A percentile compares a stretch with the other conserved stretches of the same genome.
Evolutionary conservation across 1,140 invertebrate species (phyloP).

Genomic region (Drosophila hydei): DNA sequence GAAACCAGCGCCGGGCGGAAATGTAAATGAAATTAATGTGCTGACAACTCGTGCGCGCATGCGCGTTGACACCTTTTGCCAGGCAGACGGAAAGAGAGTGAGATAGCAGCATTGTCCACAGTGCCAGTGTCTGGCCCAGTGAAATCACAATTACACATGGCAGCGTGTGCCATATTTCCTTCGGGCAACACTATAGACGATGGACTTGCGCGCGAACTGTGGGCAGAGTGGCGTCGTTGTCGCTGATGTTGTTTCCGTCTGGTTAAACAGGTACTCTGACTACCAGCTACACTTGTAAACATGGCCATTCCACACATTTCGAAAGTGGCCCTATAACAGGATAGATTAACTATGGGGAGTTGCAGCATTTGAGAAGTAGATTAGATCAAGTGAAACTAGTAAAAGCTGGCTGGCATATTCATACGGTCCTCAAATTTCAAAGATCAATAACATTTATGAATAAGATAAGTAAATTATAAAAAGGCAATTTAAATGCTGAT

Average conservation of each 20-base stretch:
- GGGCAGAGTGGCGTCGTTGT: conserved; percentile 32
- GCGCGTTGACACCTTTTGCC: conserved; percentile 75
- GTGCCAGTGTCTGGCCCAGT: conserved; percentile 47
- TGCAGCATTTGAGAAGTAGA: background rate
- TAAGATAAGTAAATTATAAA: too few species aligned
- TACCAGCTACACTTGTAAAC: conserved; percentile 77
- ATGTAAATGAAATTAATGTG: conserved; percentile 84
- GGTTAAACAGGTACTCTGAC: conserved; percentile 78
- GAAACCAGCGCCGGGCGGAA: conserved; percentile 79
- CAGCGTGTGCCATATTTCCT: conserved; percentile 79
- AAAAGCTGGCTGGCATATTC: too few species aligned
- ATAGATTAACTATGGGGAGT: background rate
- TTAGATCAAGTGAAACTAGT: background rate
- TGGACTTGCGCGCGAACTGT: conserved; percentile 40
- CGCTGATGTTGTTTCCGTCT: conserved; percentile 59
- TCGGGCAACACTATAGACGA: conserved; percentile 21
- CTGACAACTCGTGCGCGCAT: conserved; percentile 78
- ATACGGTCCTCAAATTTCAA: too few species aligned
- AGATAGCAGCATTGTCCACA: conserved; percentile 9
- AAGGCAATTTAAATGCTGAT: too few species aligned
- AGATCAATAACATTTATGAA: too few species aligned
- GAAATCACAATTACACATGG: conserved; percentile 79
- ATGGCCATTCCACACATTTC: conserved; percentile 37
- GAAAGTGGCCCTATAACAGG: conserved; percentile 47
- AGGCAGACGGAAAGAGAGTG: background rate